These are phyloP conservation scores for Platygyra sinensis DNA, from an alignment of 64 coral and sea anemone species.

Conservation along the genomic window DNA sequence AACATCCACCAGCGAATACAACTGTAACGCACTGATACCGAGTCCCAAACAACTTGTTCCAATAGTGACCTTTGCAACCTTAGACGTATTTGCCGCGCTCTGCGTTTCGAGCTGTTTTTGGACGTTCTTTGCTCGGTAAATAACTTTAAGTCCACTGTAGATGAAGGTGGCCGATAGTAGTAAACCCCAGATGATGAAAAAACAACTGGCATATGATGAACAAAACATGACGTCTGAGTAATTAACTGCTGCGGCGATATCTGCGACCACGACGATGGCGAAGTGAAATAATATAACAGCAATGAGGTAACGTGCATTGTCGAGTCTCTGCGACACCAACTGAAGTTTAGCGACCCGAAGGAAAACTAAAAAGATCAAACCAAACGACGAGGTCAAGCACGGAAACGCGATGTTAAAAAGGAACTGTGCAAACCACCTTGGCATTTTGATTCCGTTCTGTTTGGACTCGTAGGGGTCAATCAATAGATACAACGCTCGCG, in stretches of 20 bases:
- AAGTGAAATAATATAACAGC: constrained; percentile 42
- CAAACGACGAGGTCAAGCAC: constrained; percentile 64
- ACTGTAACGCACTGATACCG: constrained; percentile 34
- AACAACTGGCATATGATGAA: constrained; percentile 58
- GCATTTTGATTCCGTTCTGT: constrained; percentile 24
- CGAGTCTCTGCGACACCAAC: constrained; percentile 31
- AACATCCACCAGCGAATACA: constrained; percentile 30
- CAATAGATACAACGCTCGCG: not conserved
- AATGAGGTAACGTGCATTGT: constrained; percentile 19
- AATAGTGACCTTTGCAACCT: constrained; percentile 52
- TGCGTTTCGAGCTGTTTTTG: constrained; percentile 8
- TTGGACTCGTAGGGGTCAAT: constrained; percentile 29
- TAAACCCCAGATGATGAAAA: constrained; percentile 65
- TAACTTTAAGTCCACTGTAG: constrained; percentile 66
- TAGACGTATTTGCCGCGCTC: not conserved
- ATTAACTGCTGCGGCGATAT: constrained; percentile 2
- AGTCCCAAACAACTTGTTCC: constrained; percentile 44
- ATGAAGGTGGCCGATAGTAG: constrained; percentile 42
- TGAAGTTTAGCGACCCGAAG: constrained; percentile 64
- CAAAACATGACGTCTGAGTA: not conserved
- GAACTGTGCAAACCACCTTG: constrained; percentile 1
- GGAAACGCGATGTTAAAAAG: constrained; percentile 60
- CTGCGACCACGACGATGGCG: constrained; percentile 15
- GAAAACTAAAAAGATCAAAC: constrained; percentile 58
- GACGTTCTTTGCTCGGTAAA: constrained; percentile 16